Evolutionary conservation across 2,113 vertebrate species (phyloP).

Genomic region (Sprattus sprattus): DNA sequence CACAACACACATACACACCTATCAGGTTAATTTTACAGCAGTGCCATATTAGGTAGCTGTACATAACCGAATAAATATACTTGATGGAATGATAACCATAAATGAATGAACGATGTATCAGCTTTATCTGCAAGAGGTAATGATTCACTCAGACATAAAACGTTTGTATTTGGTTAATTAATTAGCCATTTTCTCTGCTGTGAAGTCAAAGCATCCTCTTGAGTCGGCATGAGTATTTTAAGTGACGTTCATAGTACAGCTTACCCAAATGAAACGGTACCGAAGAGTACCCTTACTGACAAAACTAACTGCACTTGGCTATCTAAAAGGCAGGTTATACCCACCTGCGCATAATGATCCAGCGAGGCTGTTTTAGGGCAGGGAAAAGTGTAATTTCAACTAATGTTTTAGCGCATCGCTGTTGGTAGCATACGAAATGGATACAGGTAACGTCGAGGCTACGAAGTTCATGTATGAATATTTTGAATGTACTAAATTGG

Average conservation of each 20-base stretch:
- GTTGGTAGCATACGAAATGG: neutral
- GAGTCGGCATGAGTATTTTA: neutral
- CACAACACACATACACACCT: neutral
- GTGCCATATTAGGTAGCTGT: neutral
- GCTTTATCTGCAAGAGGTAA: neutral
- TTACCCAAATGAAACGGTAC: neutral
- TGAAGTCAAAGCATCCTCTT: neutral
- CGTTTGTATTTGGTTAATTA: no score
- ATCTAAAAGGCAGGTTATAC: neutral
- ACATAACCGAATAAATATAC: neutral
- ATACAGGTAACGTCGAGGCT: neutral
- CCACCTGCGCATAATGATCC: neutral
- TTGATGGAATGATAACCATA: neutral
- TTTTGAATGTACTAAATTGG: neutral
- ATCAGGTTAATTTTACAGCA: neutral
- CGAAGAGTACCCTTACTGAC: neutral
- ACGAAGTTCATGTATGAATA: neutral
- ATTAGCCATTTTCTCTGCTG: no score
- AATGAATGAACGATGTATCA: neutral
- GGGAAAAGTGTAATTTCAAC: neutral
- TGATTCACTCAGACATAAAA: no score
- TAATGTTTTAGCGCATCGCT: neutral
- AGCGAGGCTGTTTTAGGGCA: neutral
- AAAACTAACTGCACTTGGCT: neutral
- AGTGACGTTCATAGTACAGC: neutral